These are phyloP conservation scores for Rhincodon typus DNA, from an alignment of 2,797 vertebrate species.

Conservation along the genomic window DNA sequence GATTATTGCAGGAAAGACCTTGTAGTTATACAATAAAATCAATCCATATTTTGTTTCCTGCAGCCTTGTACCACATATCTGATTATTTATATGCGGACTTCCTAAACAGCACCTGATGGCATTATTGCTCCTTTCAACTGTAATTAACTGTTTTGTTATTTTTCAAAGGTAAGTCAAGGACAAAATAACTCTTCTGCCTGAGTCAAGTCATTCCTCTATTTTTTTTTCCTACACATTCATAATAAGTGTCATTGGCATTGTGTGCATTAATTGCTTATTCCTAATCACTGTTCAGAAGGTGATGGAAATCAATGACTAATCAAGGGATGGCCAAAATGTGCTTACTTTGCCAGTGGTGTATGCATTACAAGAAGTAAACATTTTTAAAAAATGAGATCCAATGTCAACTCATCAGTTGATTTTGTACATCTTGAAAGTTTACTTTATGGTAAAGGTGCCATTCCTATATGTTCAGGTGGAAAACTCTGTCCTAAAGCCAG, in stretches of 20 bases:
- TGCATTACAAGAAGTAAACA: neutral
- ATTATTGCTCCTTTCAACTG: neutral
- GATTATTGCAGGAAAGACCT: neutral
- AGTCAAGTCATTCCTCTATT: neutral
- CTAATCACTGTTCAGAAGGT: neutral
- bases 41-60: neutral
- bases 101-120: neutral
- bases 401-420: neutral
- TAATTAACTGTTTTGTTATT: neutral
- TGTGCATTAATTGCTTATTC: neutral
- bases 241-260: neutral
- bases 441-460: neutral
- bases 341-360: neutral
- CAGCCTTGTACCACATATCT: neutral
- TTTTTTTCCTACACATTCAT: neutral
- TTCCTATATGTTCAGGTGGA: neutral
- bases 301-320: neutral
- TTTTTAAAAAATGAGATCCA: neutral
- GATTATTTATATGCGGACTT: neutral
- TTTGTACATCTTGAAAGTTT: neutral
- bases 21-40: neutral
- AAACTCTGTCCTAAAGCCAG: neutral
- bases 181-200: neutral
- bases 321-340: neutral
- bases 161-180: neutral